phyloP scores from a whole-genome alignment of 2,888 invertebrate species.

The Tholera decimalis region DNA sequence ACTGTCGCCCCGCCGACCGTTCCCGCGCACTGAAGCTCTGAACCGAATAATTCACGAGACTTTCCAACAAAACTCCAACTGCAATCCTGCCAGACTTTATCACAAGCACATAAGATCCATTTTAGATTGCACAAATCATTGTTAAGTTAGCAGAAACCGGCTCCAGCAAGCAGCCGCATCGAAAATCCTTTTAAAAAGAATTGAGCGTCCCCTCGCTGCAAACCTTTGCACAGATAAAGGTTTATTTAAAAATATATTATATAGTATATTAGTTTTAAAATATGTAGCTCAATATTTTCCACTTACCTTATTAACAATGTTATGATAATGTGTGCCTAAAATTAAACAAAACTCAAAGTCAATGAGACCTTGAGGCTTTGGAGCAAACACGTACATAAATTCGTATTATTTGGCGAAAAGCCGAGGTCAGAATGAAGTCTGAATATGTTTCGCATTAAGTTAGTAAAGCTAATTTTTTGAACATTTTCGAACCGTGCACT shows the following conservation, averaged over 20 bases:
- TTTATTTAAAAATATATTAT: conserved; percentile 66
- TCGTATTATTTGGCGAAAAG: too few relatives aligned
- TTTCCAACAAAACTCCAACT: conserved; percentile 64
- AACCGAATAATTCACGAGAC: conserved; percentile 81
- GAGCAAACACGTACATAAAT: too few relatives aligned
- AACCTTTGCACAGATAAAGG: conserved; percentile 67
- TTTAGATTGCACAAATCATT: conserved; percentile 54
- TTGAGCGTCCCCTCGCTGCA: conserved; percentile 66
- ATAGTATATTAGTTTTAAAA: conserved; percentile 50
- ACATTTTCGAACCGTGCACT: too few relatives aligned
- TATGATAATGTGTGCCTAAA: too few relatives aligned
- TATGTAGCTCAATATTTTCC: conserved; percentile 37
- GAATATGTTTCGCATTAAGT: too few relatives aligned
- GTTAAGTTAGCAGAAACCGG: conserved; percentile 57
- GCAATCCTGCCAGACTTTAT: conserved; percentile 60
- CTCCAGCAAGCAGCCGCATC: conserved; percentile 71
- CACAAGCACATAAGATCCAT: conserved; percentile 44
- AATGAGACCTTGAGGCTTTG: too few relatives aligned
- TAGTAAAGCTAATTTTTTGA: too few relatives aligned
- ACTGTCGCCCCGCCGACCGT: conserved; percentile 72
- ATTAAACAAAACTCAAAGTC: too few relatives aligned
- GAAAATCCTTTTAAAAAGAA: conserved; percentile 77
- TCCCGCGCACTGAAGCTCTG: conserved; percentile 73
- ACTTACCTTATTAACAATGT: too few relatives aligned
- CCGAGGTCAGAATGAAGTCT: too few relatives aligned